Percentiles rank a stretch among this genome's conserved stretches.
Conservation (phyloP, 2,113 vertebrate species). For the Rattus rattus region DNA sequence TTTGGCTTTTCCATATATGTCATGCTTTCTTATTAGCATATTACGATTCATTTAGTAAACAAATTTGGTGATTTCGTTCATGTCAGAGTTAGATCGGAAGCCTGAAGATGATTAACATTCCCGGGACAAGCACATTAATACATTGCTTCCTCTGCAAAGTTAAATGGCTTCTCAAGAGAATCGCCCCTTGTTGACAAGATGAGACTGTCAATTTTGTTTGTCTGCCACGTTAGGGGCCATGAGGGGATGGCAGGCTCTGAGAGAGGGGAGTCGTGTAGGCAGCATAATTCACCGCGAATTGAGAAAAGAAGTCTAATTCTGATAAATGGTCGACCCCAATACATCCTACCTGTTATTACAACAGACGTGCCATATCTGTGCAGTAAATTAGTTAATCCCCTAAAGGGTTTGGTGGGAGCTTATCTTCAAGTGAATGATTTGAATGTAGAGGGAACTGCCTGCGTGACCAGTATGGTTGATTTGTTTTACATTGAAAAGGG, state of each 20-base stretch:
- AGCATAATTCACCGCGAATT: constrained; percentile 91
- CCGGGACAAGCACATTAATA: constrained; percentile 92
- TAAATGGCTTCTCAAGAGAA: constrained; percentile 94
- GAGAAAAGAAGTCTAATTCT: constrained; percentile 95
- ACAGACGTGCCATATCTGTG: constrained; percentile 91
- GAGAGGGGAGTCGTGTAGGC: constrained; percentile 89
- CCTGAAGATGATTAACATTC: constrained; percentile 98
- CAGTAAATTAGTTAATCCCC: constrained; percentile 94
- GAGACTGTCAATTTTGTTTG: constrained; percentile 98
- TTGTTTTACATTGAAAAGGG: constrained; percentile 90
- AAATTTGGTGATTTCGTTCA: constrained; percentile 92
- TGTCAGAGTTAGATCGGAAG: constrained; percentile 90
- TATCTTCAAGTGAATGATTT: constrained; percentile 94
- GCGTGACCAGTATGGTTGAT: constrained; percentile 92
- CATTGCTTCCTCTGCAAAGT: constrained; percentile 94
- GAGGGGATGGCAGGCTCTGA: constrained; percentile 89
- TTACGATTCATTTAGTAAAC: constrained; percentile 95
- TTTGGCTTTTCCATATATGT: constrained; percentile 92
- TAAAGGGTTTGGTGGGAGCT: constrained; percentile 91
- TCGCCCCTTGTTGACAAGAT: constrained; percentile 95
- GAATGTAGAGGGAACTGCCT: constrained; percentile 89
- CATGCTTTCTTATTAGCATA: constrained; percentile 93
- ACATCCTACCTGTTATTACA: constrained; percentile 94
- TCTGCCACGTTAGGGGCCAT: constrained; percentile 96
- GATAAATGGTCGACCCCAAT: constrained; percentile 95